A percentile compares a stretch with the other conserved stretches of the same genome.
phyloP scores from a whole-genome alignment of 2,888 invertebrate genomes.

The Netelia fuscicornis region DNA sequence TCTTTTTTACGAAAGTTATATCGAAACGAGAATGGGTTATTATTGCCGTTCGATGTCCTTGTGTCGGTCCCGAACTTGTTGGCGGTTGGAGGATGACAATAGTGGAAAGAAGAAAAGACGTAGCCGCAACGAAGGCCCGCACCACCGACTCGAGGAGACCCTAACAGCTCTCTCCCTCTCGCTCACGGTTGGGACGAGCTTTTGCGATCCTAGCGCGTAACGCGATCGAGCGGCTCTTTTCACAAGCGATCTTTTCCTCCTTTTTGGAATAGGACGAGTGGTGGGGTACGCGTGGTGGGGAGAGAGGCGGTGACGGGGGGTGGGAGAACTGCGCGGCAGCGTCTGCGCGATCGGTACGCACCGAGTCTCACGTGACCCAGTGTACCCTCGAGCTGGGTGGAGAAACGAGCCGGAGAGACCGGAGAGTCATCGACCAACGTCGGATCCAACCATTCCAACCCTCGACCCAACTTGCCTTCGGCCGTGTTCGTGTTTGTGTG shows the following conservation, averaged over 20 bases:
- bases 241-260: slow-evolving; percentile 23
- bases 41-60: background rate
- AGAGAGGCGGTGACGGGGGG: background rate
- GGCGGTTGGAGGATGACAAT: slow-evolving; percentile 3
- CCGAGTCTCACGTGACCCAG: slow-evolving; percentile 54
- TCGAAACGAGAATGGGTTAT: background rate
- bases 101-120: slow-evolving; percentile 34
- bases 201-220: slow-evolving; percentile 58
- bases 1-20: background rate
- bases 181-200: slow-evolving; percentile 40
- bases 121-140: slow-evolving; percentile 31
- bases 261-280: background rate
- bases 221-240: slow-evolving; percentile 50
- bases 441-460: slow-evolving; percentile 59
- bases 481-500: background rate
- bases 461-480: slow-evolving; percentile 56
- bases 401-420: slow-evolving; percentile 35
- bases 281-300: background rate
- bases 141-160: background rate
- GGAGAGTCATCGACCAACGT: slow-evolving; percentile 68
- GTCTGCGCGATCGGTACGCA: slow-evolving; percentile 33
- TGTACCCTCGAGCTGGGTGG: slow-evolving; percentile 16
- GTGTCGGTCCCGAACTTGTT: slow-evolving; percentile 1
- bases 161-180: background rate
- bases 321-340: slow-evolving; percentile 26